Base-by-base conservation (phyloP, 64 coral and sea anemone species). In the Stylophora pistillata region DNA sequence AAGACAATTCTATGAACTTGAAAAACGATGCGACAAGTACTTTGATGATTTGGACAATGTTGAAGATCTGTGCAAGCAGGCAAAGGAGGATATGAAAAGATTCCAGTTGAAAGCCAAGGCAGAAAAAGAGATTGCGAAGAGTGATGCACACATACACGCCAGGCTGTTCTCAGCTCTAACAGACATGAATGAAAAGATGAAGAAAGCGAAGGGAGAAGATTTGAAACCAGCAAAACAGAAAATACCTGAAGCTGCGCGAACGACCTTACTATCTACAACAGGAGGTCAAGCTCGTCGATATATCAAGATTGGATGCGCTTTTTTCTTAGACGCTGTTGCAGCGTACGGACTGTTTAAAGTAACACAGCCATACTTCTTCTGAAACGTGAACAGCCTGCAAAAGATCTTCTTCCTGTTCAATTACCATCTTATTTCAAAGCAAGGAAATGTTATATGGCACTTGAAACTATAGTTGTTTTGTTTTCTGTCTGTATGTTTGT, bases 311-410 rank as follows among this genome's bases (percentile, higher is more conserved):
- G 72, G 72, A 18, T 33, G 30, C 16, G 30, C 31, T 18, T 30
- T 32, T 15, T 13, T 74, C 9, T 20, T 74, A 18, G 72, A 74
- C 29, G 37, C 29, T 15, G 72, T 74, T 3, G 72, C 30, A 6
- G 74, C 74, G 15, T 77, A 77, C 2, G 31, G 37, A 1, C 15
- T 77, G 20, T 77, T 77, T 53, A 77, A 20, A 13, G 3, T 77
- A 12, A 55, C 74, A 77, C 25, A 77, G 25, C 74, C 74, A 23
- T 77, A 54, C 74, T 77, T 55, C 54, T 54, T 77, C 47, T 77
- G 11, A 76, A 76, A 53, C 4, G 18, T 9, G 15, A 15, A 77
- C 18, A 55, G 41, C 23, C 7, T 77, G 5, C 54, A 23, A 53
- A 53, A 15, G 12, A 3, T 10, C 18, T 77, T 55, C 3, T 47